Percentiles rank a stretch among this genome's conserved stretches.
phyloP scores from a whole-genome alignment of 2,888 invertebrate species.

The Azorinus chamasolen region DNA sequence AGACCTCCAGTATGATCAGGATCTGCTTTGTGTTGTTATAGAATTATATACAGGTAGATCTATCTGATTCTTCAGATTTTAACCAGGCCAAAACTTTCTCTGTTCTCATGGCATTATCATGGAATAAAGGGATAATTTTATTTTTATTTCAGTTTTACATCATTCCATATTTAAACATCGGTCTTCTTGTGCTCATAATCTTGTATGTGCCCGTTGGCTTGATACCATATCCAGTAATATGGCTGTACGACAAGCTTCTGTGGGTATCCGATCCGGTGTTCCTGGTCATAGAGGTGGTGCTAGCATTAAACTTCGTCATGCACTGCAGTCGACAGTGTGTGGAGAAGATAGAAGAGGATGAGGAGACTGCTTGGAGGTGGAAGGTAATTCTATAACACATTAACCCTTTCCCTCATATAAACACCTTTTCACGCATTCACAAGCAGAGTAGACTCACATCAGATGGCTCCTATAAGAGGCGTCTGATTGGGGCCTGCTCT shows the following conservation, averaged over 20 bases:
- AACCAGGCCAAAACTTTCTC: no score
- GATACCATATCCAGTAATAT: slow-evolving; percentile 76
- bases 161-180: slow-evolving; percentile 72
- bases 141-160: slow-evolving; percentile 68
- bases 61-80: no score
- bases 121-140: no score
- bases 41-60: no score
- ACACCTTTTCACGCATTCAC: no score
- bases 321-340: slow-evolving; percentile 72
- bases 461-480: no score
- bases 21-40: no score
- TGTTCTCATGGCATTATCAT: no score
- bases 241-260: slow-evolving; percentile 76
- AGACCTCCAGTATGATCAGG: no score
- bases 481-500: no score
- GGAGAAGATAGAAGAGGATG: slow-evolving; percentile 73
- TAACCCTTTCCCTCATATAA: no score
- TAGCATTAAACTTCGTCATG: slow-evolving; percentile 78
- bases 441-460: no score
- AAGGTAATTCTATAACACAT: slow-evolving; percentile 60
- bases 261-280: slow-evolving; percentile 76
- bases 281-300: slow-evolving; percentile 74
- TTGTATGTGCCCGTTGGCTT: slow-evolving; percentile 76
- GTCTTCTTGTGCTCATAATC: slow-evolving; percentile 63
- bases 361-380: slow-evolving; percentile 71